A percentile compares a stretch with the other conserved stretches of the same genome.
phyloP scores from a whole-genome alignment of 2,797 vertebrate species.

The Petrocephalus sullivani region DNA sequence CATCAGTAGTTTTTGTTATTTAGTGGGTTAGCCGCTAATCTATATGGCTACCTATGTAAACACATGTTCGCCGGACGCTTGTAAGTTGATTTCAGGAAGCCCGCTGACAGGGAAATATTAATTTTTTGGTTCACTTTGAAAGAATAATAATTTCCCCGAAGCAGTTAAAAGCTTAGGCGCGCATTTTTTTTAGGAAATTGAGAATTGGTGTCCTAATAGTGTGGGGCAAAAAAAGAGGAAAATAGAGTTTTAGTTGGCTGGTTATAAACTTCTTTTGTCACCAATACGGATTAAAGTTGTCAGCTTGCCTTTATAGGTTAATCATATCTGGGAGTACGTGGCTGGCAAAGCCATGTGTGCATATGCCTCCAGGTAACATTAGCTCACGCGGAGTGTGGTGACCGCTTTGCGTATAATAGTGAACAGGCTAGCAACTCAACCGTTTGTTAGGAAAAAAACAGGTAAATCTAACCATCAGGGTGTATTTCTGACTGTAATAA shows the following conservation, averaged over 20 bases:
- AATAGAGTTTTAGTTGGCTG: neutral
- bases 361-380: neutral
- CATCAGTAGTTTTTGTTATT: neutral
- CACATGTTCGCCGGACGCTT: neutral
- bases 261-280: neutral
- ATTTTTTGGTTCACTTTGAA: neutral
- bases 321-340: neutral
- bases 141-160: neutral
- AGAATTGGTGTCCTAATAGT: neutral
- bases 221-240: neutral
- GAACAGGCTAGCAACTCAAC: neutral
- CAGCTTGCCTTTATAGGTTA: neutral
- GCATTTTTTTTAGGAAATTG: neutral
- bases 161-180: neutral
- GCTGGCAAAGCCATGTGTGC: neutral
- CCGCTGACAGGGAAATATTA: neutral
- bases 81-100: neutral
- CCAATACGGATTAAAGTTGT: neutral
- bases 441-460: neutral
- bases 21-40: neutral
- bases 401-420: neutral
- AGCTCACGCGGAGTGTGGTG: neutral
- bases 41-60: constrained; percentile 7
- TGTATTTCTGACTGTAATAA: neutral
- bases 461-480: neutral